Conservation (phyloP, 2,888 invertebrate species). For the Fragum whitleyi region DNA sequence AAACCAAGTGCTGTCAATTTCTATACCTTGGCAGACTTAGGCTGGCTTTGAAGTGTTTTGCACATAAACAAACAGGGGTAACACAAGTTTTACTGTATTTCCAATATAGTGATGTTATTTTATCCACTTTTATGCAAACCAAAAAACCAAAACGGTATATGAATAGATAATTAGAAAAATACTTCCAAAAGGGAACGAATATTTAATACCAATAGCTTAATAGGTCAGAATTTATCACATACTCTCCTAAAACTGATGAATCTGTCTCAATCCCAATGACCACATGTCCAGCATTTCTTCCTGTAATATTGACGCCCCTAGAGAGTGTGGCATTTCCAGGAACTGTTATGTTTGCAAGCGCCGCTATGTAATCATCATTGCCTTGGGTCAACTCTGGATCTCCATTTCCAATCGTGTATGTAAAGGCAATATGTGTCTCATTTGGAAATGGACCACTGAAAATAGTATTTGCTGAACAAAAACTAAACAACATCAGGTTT, state of each 20-base stretch:
- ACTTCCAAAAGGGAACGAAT: no score
- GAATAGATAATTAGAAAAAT: no score
- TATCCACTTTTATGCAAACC: no score
- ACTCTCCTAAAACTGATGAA: constrained; percentile 73
- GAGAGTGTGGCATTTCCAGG: constrained; percentile 55
- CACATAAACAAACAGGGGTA: no score
- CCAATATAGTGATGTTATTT: no score
- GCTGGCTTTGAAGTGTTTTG: no score
- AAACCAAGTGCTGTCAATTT: no score
- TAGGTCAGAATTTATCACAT: no score
- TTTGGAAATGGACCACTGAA: constrained; percentile 64
- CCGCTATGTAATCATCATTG: constrained; percentile 60
- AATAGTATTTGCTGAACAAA: constrained; percentile 22
- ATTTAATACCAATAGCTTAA: no score
- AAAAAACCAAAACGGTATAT: no score
- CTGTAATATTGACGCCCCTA: constrained; percentile 66
- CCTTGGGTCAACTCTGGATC: constrained; percentile 51
- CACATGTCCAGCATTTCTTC: constrained; percentile 76
- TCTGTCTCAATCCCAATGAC: constrained; percentile 77
- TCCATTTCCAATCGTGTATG: constrained; percentile 74
- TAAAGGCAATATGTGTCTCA: constrained; percentile 70
- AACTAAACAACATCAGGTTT: not conserved
- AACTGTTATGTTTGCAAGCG: constrained; percentile 70
- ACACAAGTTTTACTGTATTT: no score
- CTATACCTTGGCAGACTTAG: no score